phyloP scores from a whole-genome alignment of 2,113 vertebrate genomes.

The Megalops atlanticus region DNA sequence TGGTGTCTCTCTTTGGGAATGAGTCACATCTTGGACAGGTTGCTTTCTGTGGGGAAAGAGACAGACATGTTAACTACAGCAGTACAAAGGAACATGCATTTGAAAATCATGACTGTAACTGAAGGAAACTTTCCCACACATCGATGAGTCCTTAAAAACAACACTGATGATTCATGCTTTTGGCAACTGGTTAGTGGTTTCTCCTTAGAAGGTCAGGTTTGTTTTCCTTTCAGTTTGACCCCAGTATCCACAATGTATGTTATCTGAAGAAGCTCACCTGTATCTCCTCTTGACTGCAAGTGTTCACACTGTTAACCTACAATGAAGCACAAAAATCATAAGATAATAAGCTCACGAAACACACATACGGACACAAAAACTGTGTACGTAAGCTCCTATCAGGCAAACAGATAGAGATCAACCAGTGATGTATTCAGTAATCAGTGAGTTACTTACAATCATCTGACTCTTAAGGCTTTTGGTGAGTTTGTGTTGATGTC shows the following conservation, averaged over 20 bases:
- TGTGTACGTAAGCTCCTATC: neutral
- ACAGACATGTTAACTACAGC: neutral
- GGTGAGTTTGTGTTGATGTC: neutral
- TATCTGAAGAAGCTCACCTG: conserved; percentile 31
- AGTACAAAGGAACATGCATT: neutral
- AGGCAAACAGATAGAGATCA: neutral
- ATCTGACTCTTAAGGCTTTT: neutral
- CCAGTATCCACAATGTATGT: neutral
- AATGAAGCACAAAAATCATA: conserved; percentile 15
- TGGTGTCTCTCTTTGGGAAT: conserved; percentile 29
- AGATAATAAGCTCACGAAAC: neutral
- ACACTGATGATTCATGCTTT: neutral
- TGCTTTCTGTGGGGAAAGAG: conserved; percentile 39
- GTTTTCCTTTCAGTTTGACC: neutral
- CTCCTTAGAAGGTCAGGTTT: neutral
- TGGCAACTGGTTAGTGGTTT: neutral
- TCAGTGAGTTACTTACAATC: conserved; percentile 54
- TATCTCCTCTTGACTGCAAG: neutral
- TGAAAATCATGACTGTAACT: neutral
- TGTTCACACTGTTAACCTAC: conserved; percentile 41
- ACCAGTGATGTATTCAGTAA: neutral
- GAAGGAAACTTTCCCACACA: neutral
- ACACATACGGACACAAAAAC: neutral
- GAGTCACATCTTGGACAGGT: conserved; percentile 47
- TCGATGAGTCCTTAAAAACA: conserved; percentile 16